Base-by-base conservation (phyloP, 2,888 invertebrate species). In the Cerceris ruficornis region DNA sequence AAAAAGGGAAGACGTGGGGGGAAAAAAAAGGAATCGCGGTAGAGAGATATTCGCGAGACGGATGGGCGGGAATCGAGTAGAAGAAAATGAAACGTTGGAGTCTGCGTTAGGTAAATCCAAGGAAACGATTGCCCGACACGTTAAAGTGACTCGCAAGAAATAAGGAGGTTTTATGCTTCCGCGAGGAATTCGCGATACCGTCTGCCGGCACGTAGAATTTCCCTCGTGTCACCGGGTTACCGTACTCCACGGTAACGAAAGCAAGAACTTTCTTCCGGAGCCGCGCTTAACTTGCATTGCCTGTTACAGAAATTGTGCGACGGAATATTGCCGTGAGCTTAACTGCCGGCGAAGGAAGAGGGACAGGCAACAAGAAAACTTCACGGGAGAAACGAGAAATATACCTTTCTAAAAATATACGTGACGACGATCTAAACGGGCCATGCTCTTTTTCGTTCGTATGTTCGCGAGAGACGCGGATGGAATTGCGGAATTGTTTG, bases 181-280 rank as follows among this genome's bases (percentile, higher is more conserved):
- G 52, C 49, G 59, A 70, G 82, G 79, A 80, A 82, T 83, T 82
- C 77, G 72, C 72, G 69, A 66, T 68, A 61, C 57, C 58, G 58
- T 46, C 7, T 11, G 49, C 71, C 50, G 74, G 73, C 67, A 65
- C 64, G 71, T 52, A 76, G 75, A 71, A 80, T 83, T 82, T 82
- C 73, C 77, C 75, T 54, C 52, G 81, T 79, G 82, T 77, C 77
- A 75, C 72, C 75, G 72, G 69, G 79, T 77, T 82, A 68, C 77
- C 57, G 28, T 58, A 75, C 59, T 49, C 67, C 59, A 52, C 60
- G 57, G 70, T 74, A 78, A 81, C 76, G 82, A 70, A 82, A 77
- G 73, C 83, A 75, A 80, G 76, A 83, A 83, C 72, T 77, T 75
- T 59, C 77, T 14, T 28, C 28, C 28, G 28, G 28, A 28, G 28